Percentiles rank a stretch among this genome's conserved stretches.
phyloP scores from a whole-genome alignment of 2,113 vertebrate genomes.

The Stercorarius parasiticus region DNA sequence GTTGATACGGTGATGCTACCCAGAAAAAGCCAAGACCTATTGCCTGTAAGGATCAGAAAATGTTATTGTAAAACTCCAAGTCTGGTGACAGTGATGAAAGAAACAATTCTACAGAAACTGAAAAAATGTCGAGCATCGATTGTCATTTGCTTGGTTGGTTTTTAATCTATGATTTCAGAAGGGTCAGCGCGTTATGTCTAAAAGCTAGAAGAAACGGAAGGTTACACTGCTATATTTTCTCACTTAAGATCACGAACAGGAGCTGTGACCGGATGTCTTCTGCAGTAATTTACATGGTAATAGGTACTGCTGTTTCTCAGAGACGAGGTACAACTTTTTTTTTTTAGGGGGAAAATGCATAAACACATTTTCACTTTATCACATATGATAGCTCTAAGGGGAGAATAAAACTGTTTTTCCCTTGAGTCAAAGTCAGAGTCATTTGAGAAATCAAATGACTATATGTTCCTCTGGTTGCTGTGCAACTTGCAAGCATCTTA shows the following conservation, averaged over 20 bases:
- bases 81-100: not conserved
- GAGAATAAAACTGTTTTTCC: constrained; percentile 55
- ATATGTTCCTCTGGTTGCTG: constrained; percentile 48
- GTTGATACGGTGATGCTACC: not conserved
- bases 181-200: not conserved
- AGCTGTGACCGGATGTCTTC: not conserved
- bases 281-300: constrained; percentile 20
- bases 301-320: not conserved
- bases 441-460: constrained; percentile 64
- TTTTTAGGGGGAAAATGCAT: not conserved
- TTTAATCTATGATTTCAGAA: not conserved
- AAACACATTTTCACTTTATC: constrained; percentile 58
- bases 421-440: constrained; percentile 53
- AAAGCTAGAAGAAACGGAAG: not conserved
- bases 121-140: not conserved
- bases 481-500: constrained; percentile 46
- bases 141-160: not conserved
- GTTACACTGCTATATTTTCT: not conserved
- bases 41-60: not conserved
- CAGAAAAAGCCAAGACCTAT: not conserved
- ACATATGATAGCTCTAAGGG: constrained; percentile 24
- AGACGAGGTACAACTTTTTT: not conserved
- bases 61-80: not conserved
- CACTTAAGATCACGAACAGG: not conserved
- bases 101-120: not conserved